A percentile compares a stretch with the other conserved stretches of the same genome.
phyloP scores from a whole-genome alignment of 2,113 vertebrate species.

The Aldabrachelys gigantea region DNA sequence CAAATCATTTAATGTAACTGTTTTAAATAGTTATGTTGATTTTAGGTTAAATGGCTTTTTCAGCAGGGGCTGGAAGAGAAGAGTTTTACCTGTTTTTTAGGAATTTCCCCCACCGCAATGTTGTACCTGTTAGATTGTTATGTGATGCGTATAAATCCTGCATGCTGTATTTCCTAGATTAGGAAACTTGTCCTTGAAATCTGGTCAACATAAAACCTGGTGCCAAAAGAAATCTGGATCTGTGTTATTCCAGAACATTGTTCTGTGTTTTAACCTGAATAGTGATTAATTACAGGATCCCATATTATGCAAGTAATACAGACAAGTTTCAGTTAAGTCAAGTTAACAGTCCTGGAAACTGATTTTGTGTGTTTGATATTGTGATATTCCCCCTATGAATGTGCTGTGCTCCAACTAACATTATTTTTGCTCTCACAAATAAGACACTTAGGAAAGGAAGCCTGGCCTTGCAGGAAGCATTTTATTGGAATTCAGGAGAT shows the following conservation, averaged over 20 bases:
- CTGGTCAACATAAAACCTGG: not conserved
- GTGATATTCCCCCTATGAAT: not conserved
- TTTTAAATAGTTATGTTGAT: not conserved
- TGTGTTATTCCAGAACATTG: not conserved
- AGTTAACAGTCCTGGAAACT: not conserved
- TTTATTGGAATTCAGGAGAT: not conserved
- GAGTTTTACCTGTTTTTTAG: not conserved
- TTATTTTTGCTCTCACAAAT: not conserved
- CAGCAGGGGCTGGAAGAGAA: not conserved
- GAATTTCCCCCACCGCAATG: not conserved
- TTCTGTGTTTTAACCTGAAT: not conserved
- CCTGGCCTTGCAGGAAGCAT: not conserved
- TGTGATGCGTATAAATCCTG: accelerated
- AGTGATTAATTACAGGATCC: constrained; percentile 6
- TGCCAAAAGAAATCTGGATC: not conserved
- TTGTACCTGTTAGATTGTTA: not conserved
- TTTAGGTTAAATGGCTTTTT: not conserved
- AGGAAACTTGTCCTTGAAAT: not conserved
- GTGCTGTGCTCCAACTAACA: not conserved
- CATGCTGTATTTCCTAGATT: accelerated
- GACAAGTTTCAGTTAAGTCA: not conserved
- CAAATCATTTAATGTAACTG: not conserved
- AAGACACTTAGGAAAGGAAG: not conserved
- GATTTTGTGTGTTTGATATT: not conserved
- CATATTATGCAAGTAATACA: not conserved